Evolutionary conservation across 1,140 invertebrate genomes (phyloP).

Genomic region (Belonocnema kinseyi): DNA sequence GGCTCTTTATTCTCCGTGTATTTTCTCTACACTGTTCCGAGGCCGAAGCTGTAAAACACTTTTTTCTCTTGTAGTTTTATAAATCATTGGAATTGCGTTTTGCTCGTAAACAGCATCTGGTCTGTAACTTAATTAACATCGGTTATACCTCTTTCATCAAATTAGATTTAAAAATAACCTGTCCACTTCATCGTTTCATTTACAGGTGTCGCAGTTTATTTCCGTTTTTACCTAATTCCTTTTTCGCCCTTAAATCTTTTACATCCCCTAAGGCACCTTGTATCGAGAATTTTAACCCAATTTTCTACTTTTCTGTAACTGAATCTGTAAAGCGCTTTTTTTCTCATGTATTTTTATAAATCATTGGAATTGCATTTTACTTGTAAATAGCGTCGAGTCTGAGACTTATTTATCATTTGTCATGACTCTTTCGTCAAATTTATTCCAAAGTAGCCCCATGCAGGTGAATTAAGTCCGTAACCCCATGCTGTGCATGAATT

Average conservation of each 20-base stretch:
- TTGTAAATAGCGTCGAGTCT: neutral
- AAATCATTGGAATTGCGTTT: conserved; percentile 26
- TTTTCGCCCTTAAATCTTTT: too few relatives aligned
- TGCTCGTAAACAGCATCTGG: conserved; percentile 13
- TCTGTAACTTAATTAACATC: conserved; percentile 21
- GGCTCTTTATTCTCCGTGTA: neutral
- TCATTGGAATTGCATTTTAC: conserved; percentile 15
- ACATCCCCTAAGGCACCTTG: too few relatives aligned
- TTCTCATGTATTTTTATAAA: conserved; percentile 1
- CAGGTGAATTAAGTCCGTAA: too few relatives aligned
- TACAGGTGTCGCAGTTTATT: too few relatives aligned
- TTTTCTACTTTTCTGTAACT: conserved; percentile 32
- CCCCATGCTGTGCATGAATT: too few relatives aligned
- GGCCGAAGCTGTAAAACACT: conserved; percentile 30
- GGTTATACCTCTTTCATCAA: neutral
- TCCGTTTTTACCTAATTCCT: too few relatives aligned
- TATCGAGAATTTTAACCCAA: too few relatives aligned
- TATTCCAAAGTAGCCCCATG: neutral
- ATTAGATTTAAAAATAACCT: neutral
- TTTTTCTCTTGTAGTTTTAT: conserved; percentile 16
- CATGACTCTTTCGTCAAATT: neutral
- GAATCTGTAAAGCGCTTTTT: conserved; percentile 16
- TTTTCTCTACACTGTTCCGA: conserved; percentile 33
- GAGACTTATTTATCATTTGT: neutral
- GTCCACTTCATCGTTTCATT: neutral